Evolutionary conservation across 2,797 vertebrate species (phyloP).

Genomic region (Gallinago solitaria): DNA sequence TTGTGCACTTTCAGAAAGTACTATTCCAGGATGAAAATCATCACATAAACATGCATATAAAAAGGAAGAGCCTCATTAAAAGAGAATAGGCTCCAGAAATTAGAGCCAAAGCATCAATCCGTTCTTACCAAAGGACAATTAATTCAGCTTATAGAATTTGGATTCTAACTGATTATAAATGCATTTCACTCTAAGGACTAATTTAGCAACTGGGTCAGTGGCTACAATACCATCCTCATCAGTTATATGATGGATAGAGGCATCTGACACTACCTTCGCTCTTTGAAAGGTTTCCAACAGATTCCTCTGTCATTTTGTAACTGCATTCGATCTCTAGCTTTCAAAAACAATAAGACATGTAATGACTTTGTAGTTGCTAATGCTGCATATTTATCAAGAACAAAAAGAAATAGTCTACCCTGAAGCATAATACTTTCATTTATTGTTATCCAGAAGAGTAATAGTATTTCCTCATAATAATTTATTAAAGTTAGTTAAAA

Average conservation of each 20-base stretch:
- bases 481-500: constrained; percentile 13
- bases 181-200: constrained; percentile 26
- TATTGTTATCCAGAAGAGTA: constrained; percentile 28
- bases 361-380: constrained; percentile 26
- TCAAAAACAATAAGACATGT: constrained; percentile 55
- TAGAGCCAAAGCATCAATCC: background rate
- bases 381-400: constrained; percentile 42
- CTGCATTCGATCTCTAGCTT: background rate
- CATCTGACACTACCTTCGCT: background rate
- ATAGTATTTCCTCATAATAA: constrained; percentile 1
- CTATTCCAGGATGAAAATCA: background rate
- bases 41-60: background rate
- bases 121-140: constrained; percentile 7
- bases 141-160: background rate
- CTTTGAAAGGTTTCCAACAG: constrained; percentile 9
- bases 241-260: constrained; percentile 17
- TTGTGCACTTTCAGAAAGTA: background rate
- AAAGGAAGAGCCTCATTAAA: background rate
- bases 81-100: background rate
- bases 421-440: background rate
- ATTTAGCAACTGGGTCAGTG: constrained; percentile 30
- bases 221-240: constrained; percentile 1
- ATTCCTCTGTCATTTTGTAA: constrained; percentile 1
- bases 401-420: background rate
- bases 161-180: constrained; percentile 27